Evolutionary conservation across 2,888 invertebrate genomes (phyloP), one percentile per base, ranked within the genome.

Genomic region (Galerucella nymphaeae): DNA sequence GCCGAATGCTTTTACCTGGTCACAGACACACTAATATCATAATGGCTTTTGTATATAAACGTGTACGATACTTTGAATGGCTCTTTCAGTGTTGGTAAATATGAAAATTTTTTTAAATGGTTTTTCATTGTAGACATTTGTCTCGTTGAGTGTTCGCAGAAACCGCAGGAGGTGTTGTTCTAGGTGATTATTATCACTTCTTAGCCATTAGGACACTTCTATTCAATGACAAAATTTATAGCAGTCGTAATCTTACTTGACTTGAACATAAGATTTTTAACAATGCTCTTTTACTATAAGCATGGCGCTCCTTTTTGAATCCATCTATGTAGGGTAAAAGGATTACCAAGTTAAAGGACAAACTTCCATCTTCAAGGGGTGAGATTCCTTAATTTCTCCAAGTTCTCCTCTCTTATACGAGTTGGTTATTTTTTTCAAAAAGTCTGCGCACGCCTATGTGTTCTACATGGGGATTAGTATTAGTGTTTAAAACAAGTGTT

Each of bases 1-100:
- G 66, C 66, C 50, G 45, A 66, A 74, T 59, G 71, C 69, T 63
- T 72, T 74, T 74, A 71, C 71, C 71, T 63, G 57, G n/a, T 65
- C 59, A 66, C 55, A 53, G 58, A 45, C 70, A 59, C 53, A 18
- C 53, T 63, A 42, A 67, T 64, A 18, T 64, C 23, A 48, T 58
- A 64, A 64, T 57, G 64, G 66, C 20, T 11, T 64, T 18, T 16
- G 53, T 53, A 30, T 30, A 30, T 8, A 53, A 8, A 9, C 2
- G 1, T 18, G 53, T 53, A 18, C 30, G 4, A 18, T 18, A 13
- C 45, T 42, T 42, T 6, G 42, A 42, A 42, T 42, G 3, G 4
- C 48, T 53, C 1, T 14, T 45, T 1, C 10, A 18, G 18, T 18
- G 53, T 10, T 18, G 18, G 18, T 18, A 53, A 53, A 53, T 48